phyloP scores from a whole-genome alignment of 2,113 vertebrate genomes.

The Phycodurus eques region DNA sequence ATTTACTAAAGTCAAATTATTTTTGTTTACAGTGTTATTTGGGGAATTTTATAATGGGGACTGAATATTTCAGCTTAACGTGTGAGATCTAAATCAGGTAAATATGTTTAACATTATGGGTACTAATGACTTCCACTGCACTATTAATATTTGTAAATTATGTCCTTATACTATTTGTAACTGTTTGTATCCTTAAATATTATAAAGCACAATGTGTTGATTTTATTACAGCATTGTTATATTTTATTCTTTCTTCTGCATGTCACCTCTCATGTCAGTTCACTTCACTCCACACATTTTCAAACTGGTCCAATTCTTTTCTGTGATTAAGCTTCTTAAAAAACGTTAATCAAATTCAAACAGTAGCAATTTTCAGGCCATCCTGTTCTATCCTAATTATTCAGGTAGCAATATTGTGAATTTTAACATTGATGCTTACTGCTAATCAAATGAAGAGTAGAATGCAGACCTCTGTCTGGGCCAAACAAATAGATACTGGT shows the following conservation, averaged over 20 bases:
- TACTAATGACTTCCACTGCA: conserved; percentile 19
- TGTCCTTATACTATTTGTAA: neutral
- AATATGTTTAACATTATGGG: neutral
- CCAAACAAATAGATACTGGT: neutral
- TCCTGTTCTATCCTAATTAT: neutral
- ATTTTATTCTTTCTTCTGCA: neutral
- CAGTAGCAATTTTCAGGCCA: neutral
- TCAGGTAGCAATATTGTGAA: neutral
- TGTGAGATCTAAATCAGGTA: conserved; percentile 25
- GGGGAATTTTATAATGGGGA: conserved; percentile 7
- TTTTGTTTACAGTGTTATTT: conserved; percentile 56
- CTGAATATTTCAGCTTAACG: conserved; percentile 13
- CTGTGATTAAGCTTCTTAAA: too few species aligned
- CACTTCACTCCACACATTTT: neutral
- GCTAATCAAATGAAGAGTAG: neutral
- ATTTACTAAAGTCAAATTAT: conserved; percentile 22
- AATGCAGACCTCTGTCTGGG: neutral
- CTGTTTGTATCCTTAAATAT: neutral
- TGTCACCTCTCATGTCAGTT: neutral
- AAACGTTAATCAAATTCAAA: neutral
- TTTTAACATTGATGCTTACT: neutral
- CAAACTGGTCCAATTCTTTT: too few species aligned
- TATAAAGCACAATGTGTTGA: conserved; percentile 2
- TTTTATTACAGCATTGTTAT: conserved; percentile 8
- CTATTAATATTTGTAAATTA: conserved; percentile 17